These are phyloP conservation scores for Synanceia verrucosa DNA, from an alignment of 2,797 vertebrate species.

Conservation along the genomic window DNA sequence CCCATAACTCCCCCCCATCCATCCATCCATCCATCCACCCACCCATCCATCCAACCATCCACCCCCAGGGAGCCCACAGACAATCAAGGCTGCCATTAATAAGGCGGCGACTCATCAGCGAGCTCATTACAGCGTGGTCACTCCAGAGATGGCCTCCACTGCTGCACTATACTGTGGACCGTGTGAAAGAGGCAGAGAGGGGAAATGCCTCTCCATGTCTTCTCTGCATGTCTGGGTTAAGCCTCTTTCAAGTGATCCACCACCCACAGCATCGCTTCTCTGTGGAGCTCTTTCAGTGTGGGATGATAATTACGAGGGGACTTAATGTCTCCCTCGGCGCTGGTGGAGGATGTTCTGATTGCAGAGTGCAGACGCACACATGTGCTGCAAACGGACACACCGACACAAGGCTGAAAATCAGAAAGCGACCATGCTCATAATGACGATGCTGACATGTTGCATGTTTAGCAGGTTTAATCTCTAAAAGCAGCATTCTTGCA, in stretches of 20 bases:
- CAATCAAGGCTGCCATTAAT: constrained; percentile 64
- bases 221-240: constrained; percentile 47
- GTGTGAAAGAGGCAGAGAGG: not conserved
- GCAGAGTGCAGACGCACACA: not conserved
- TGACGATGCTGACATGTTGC: not conserved
- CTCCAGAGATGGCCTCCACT: constrained; percentile 55
- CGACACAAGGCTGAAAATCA: too few relatives aligned
- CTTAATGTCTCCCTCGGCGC: constrained; percentile 42
- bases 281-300: constrained; percentile 52
- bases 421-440: not conserved
- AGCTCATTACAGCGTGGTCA: constrained; percentile 65
- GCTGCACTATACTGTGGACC: constrained; percentile 7
- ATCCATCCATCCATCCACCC: too few relatives aligned
- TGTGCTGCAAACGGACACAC: not conserved
- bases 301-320: constrained; percentile 74
- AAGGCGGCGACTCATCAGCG: constrained; percentile 60
- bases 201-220: constrained; percentile 26
- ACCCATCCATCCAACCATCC: not conserved
- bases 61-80: constrained; percentile 43
- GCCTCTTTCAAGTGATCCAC: constrained; percentile 62
- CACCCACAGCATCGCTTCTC: constrained; percentile 52
- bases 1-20: constrained; percentile 8
- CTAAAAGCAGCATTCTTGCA: too few relatives aligned
- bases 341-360: constrained; percentile 3
- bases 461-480: not conserved